phyloP scores from a whole-genome alignment of 35 echinoderm and acorn worm genomes.

The Heliocidaris erythrogramma region DNA sequence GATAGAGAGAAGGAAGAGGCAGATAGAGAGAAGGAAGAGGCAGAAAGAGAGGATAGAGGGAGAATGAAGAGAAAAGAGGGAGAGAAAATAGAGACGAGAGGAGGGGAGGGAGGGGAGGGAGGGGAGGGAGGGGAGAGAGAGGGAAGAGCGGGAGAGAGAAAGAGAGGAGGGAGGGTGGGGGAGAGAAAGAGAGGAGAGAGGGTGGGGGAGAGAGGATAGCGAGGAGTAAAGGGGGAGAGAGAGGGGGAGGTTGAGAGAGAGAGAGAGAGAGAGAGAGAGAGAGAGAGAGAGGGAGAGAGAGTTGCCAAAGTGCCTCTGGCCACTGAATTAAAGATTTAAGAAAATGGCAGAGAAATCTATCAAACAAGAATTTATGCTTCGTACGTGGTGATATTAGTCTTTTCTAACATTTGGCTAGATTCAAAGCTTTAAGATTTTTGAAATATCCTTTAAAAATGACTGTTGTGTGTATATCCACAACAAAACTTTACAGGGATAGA shows the following conservation, averaged over 20 bases:
- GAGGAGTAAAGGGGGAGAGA: background rate
- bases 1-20: too few species aligned
- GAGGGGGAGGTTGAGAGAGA: background rate
- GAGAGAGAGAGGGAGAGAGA: background rate
- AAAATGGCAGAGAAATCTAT: background rate
- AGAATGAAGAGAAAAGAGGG: background rate
- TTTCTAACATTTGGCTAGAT: background rate
- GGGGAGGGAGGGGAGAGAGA: background rate
- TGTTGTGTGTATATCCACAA: background rate
- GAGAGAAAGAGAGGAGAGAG: background rate
- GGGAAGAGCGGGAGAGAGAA: background rate
- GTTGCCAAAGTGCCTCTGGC: background rate
- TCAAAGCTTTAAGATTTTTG: background rate
- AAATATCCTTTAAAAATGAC: background rate
- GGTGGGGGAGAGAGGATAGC: background rate
- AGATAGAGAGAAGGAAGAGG: background rate
- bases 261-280: background rate
- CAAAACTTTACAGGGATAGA: too few species aligned
- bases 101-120: background rate
- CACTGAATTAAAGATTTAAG: background rate
- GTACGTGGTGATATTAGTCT: background rate
- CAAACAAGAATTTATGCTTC: background rate
- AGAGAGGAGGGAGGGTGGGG: background rate
- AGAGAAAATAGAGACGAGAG: background rate
- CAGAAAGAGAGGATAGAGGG: background rate